Evolutionary conservation across 2,888 invertebrate species (phyloP).

Genomic region (Proisotoma minuta): DNA sequence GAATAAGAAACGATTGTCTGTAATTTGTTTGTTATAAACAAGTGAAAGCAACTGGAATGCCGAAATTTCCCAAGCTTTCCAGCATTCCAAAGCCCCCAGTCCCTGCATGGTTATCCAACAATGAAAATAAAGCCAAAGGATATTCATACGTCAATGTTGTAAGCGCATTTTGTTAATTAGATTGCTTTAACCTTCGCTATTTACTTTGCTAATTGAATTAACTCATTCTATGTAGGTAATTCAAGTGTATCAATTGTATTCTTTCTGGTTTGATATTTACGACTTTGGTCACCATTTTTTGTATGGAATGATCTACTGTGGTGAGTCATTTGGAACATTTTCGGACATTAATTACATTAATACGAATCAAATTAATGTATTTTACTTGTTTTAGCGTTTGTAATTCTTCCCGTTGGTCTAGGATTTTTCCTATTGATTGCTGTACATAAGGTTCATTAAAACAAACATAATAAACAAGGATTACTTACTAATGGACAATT

Average conservation of each 20-base stretch:
- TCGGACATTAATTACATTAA: neutral
- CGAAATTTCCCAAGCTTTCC: neutral
- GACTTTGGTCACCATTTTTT: slow-evolving; percentile 20
- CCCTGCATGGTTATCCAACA: slow-evolving; percentile 24
- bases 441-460: slow-evolving; percentile 26
- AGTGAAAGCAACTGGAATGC: too few species aligned
- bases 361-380: neutral
- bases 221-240: slow-evolving; percentile 21
- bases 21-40: too few species aligned
- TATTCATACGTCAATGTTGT: slow-evolving; percentile 32
- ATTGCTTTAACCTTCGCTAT: neutral
- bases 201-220: slow-evolving; percentile 2
- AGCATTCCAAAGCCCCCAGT: slow-evolving; percentile 7
- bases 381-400: slow-evolving; percentile 15
- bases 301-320: slow-evolving; percentile 29
- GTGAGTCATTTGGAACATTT: slow-evolving; percentile 14
- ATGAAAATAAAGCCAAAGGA: slow-evolving; percentile 22
- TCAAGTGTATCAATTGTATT: slow-evolving; percentile 26
- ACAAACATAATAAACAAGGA: neutral
- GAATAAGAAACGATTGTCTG: too few species aligned
- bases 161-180: slow-evolving; percentile 7
- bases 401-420: slow-evolving; percentile 22
- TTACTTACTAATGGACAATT: neutral
- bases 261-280: slow-evolving; percentile 34
- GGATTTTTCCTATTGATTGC: slow-evolving; percentile 29